Conservation (phyloP, 2,888 invertebrate species). For the Drosophila ochracea region DNA sequence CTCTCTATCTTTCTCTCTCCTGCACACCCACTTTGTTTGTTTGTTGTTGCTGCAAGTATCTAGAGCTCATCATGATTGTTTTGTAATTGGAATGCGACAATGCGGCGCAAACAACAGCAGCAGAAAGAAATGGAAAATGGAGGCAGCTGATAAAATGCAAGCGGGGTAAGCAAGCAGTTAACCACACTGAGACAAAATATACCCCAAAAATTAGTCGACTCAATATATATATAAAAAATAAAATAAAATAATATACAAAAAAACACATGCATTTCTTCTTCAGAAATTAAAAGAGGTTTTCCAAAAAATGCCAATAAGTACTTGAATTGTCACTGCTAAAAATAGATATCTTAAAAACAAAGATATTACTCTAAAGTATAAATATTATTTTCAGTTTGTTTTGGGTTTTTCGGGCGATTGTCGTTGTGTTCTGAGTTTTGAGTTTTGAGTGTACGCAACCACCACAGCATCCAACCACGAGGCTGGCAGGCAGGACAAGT, state of each 20-base stretch:
- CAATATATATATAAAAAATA: not conserved
- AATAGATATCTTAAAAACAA: not conserved
- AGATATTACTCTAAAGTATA: not conserved
- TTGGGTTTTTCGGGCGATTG: not conserved
- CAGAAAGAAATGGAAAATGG: conserved; percentile 23
- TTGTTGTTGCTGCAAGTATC: conserved; percentile 57
- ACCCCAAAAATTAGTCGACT: not conserved
- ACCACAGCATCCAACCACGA: conserved; percentile 12
- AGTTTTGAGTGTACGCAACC: not conserved
- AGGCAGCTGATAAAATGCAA: conserved; percentile 65
- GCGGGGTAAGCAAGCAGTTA: conserved; percentile 21
- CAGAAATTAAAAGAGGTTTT: not conserved
- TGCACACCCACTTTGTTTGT: conserved; percentile 1
- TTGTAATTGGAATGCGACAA: conserved; percentile 80
- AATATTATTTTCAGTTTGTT: not conserved
- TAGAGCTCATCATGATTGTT: conserved; percentile 79
- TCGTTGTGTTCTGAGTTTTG: not conserved
- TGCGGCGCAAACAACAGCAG: conserved; percentile 46
- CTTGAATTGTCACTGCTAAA: not conserved
- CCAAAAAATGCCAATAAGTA: not conserved
- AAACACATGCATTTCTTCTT: not conserved
- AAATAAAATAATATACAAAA: not conserved
- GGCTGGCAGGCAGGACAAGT: conserved; percentile 46
- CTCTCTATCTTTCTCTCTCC: not conserved
- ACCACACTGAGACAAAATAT: not conserved